Conservation (phyloP, 1,140 invertebrate species). For the Dreissena polymorpha region DNA sequence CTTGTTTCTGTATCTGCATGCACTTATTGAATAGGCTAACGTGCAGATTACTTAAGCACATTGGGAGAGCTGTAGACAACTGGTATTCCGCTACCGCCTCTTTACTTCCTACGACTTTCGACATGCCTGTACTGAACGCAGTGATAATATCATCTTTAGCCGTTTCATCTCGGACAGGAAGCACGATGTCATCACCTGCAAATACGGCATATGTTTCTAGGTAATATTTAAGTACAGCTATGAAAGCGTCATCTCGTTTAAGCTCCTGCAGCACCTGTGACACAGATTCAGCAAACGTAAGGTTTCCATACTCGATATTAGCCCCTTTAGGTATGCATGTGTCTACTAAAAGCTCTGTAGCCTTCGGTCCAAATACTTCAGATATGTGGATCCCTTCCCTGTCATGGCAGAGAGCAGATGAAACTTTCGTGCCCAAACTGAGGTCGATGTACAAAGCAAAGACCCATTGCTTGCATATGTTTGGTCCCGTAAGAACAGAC, state of each 20-base stretch:
- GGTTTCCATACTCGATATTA: conserved; percentile 17
- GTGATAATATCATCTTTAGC: too few relatives aligned
- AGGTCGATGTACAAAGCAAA: conserved; percentile 29
- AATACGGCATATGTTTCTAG: conserved; percentile 13
- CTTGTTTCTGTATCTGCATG: too few relatives aligned
- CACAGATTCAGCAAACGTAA: neutral
- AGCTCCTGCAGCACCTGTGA: neutral
- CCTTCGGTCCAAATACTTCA: conserved; percentile 33
- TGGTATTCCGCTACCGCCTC: too few relatives aligned
- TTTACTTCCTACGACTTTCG: too few relatives aligned
- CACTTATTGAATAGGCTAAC: too few relatives aligned
- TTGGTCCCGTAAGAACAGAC: neutral
- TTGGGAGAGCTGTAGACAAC: too few relatives aligned
- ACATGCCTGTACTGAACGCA: too few relatives aligned
- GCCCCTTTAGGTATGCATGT: conserved; percentile 8
- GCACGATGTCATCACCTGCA: conserved; percentile 9
- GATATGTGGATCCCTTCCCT: neutral
- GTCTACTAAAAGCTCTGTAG: neutral
- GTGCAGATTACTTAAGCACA: too few relatives aligned
- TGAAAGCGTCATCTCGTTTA: neutral
- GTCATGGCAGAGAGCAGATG: neutral
- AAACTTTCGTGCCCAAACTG: neutral
- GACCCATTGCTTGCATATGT: conserved; percentile 9
- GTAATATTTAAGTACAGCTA: conserved; percentile 4
- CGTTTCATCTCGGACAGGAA: neutral